phyloP scores from a whole-genome alignment of 2,797 vertebrate species.

The Tympanoctomys barrerae region DNA sequence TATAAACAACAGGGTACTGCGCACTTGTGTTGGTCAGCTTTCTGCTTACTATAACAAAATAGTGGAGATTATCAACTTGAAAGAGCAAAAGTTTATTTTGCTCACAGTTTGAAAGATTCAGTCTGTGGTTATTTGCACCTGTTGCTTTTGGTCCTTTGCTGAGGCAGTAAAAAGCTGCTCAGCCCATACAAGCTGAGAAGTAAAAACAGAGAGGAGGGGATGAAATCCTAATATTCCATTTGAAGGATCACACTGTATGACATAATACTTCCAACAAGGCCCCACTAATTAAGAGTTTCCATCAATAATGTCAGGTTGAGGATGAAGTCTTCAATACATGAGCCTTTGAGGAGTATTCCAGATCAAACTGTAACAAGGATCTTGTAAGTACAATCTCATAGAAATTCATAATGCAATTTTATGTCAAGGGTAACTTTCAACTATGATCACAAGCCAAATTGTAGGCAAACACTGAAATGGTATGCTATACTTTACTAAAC shows the following conservation, averaged over 20 bases:
- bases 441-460: neutral
- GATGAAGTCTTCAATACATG: neutral
- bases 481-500: neutral
- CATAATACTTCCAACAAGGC: neutral
- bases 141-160: neutral
- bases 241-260: neutral
- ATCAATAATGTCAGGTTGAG: neutral
- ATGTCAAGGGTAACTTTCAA: neutral
- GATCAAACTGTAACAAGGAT: neutral
- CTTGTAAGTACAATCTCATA: neutral
- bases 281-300: neutral
- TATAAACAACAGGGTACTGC: neutral
- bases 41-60: neutral
- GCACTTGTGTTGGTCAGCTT: neutral
- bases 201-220: neutral
- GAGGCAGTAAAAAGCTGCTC: neutral
- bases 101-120: neutral
- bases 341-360: neutral
- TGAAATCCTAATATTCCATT: neutral
- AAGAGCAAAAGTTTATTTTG: neutral
- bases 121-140: neutral
- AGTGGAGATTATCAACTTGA: neutral
- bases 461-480: conserved; percentile 9
- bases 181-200: neutral
- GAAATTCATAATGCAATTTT: neutral